Evolutionary conservation across 2,113 vertebrate genomes (phyloP).

Genomic region (Casuarius casuarius): DNA sequence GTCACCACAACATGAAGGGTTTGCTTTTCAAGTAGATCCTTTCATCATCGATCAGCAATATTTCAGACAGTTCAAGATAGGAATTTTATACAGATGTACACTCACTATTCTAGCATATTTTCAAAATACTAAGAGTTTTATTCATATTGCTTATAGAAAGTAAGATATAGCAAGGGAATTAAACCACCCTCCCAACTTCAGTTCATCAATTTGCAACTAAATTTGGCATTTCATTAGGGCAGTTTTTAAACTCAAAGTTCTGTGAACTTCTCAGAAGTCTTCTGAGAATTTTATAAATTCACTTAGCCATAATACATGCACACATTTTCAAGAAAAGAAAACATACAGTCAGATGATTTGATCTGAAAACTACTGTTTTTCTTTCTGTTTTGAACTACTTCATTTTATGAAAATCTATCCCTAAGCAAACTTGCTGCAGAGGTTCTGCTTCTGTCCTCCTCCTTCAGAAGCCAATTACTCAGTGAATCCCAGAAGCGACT

Average conservation of each 20-base stretch:
- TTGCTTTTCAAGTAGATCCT: not conserved
- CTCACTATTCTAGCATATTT: not conserved
- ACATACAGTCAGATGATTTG: not conserved
- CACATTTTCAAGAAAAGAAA: not conserved
- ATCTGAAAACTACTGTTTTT: not conserved
- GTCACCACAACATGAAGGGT: not conserved
- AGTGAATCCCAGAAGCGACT: not conserved
- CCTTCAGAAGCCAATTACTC: not conserved
- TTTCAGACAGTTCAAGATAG: not conserved
- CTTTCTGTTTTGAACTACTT: not conserved
- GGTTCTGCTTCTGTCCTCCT: not conserved
- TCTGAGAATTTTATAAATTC: not conserved
- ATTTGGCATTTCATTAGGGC: not conserved
- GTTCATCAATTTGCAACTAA: not conserved
- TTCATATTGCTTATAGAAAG: not conserved
- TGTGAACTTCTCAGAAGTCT: not conserved
- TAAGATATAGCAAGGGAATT: not conserved
- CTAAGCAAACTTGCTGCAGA: not conserved
- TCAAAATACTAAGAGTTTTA: constrained; percentile 2
- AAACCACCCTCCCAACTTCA: not conserved
- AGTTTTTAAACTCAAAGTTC: not conserved
- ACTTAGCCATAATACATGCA: not conserved
- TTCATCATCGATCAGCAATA: not conserved
- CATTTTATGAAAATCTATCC: not conserved
- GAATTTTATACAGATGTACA: not conserved